phyloP scores from a whole-genome alignment of 1,140 invertebrate species.

The Parapsyche elsis region DNA sequence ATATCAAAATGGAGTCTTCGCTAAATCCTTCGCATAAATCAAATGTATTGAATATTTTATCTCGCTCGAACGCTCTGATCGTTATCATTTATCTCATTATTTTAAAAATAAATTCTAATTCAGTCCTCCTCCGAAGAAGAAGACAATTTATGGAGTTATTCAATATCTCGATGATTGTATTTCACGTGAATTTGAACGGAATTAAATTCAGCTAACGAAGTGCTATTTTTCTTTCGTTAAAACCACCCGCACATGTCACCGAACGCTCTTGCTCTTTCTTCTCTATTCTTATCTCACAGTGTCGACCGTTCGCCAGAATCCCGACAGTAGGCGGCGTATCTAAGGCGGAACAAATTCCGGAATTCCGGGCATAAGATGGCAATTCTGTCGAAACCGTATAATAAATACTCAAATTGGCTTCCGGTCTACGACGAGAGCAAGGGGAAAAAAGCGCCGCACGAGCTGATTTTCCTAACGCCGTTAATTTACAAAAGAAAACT shows the following conservation, averaged over 20 bases:
- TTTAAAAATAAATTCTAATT: too few species aligned
- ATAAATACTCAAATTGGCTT: constrained; percentile 33
- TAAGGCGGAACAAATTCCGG: constrained; percentile 29
- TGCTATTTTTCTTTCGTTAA: too few species aligned
- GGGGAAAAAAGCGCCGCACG: constrained; percentile 1
- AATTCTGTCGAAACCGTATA: constrained; percentile 23
- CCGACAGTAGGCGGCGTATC: not conserved
- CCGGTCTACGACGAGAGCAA: not conserved
- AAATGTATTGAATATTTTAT: too few species aligned
- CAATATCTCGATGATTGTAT: too few species aligned
- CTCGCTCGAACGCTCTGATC: too few species aligned
- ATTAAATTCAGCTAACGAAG: too few species aligned
- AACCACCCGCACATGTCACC: not conserved
- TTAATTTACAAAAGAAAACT: constrained; percentile 29
- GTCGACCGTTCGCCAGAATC: not conserved
- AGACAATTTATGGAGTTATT: too few species aligned
- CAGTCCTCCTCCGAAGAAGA: too few species aligned
- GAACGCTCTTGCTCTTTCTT: not conserved
- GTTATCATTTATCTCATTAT: too few species aligned
- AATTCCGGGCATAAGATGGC: constrained; percentile 29
- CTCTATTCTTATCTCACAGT: not conserved
- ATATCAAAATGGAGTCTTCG: too few species aligned
- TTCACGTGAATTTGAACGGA: too few species aligned
- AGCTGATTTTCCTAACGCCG: constrained; percentile 3
- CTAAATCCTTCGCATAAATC: too few species aligned